phyloP scores from a whole-genome alignment of 2,888 invertebrate species.

The Habroteleia sp. region DNA sequence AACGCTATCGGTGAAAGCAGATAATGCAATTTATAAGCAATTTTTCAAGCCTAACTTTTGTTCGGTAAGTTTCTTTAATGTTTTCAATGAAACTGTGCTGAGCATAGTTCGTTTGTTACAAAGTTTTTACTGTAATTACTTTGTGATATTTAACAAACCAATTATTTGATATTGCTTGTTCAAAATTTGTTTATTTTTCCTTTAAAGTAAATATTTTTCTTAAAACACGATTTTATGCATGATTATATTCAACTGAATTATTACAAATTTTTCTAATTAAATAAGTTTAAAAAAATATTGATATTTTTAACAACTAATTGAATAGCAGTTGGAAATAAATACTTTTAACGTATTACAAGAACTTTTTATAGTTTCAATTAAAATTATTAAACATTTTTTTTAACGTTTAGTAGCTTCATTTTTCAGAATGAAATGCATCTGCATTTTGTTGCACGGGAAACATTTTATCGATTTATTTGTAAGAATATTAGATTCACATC shows the following conservation, averaged over 20 bases:
- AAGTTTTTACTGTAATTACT: constrained; percentile 5
- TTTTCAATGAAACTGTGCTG: not conserved
- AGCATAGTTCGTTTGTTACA: not conserved
- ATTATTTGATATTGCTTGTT: not conserved
- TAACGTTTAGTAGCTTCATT: constrained; percentile 2
- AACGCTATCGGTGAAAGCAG: constrained; percentile 13
- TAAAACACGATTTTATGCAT: too few relatives aligned
- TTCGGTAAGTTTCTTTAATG: constrained; percentile 18
- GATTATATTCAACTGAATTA: too few relatives aligned
- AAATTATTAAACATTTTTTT: too few relatives aligned
- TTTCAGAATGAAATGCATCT: not conserved
- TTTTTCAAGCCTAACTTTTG: constrained; percentile 23
- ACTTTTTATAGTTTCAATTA: too few relatives aligned
- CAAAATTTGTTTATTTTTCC: too few relatives aligned
- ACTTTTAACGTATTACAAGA: too few relatives aligned
- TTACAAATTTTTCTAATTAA: too few relatives aligned
- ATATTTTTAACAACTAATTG: too few relatives aligned
- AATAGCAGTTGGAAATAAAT: too few relatives aligned
- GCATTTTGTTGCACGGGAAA: not conserved
- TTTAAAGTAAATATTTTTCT: too few relatives aligned
- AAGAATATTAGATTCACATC: constrained; percentile 31
- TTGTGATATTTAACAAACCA: constrained; percentile 4
- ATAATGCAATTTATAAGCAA: constrained; percentile 39
- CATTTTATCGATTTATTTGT: constrained; percentile 26
- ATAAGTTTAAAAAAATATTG: too few relatives aligned